Evolutionary conservation across 2,797 vertebrate genomes (phyloP), one percentile per base, ranked within the genome.

Genomic region (Malacoraja senta): DNA sequence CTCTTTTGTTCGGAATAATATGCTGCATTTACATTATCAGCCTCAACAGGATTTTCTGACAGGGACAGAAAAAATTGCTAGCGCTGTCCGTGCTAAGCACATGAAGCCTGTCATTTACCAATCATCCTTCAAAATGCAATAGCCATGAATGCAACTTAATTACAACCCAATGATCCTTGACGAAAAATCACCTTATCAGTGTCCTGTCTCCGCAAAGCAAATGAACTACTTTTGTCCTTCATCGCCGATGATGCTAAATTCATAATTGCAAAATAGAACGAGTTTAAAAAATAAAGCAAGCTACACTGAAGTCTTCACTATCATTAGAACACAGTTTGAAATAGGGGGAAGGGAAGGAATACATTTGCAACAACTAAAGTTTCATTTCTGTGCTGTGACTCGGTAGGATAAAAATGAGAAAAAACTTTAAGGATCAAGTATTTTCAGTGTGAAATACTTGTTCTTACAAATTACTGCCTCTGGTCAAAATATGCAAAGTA

Each of bases 1-100:
- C 96, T 97, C 97, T 97, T 98, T 99, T 99, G 98, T 98, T 98
- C 96, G 94, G 95, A 96, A 97, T 96, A 97, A 98, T 98, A 98
- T 97, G 97, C 97, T 97, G 97, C 97, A 98, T 97, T 97, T 97
- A 97, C 97, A 98, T 98, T 98, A 98, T 98, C 98, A 98, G 97
- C 96, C 96, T 97, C 96, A 96, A 97, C 97, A 97, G 97, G 97
- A 97, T 98, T 97, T 97, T 97, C 95, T 96, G 95, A 95, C 96
- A 96, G 96, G 96, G 95, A 94, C 94, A 96, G 95, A 96, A 95
- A 96, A 94, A 95, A 94, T 94, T 94, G 95, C 94, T 96, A 96
- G 97, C 96, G 96, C 95, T 96, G 96, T 96, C 97, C 96, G 94
- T 95, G 96, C 96, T 94, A 95, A 96, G 96, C 96, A 95, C 96